phyloP scores from a whole-genome alignment of 2,113 vertebrate genomes.

The Triplophysa dalaica region DNA sequence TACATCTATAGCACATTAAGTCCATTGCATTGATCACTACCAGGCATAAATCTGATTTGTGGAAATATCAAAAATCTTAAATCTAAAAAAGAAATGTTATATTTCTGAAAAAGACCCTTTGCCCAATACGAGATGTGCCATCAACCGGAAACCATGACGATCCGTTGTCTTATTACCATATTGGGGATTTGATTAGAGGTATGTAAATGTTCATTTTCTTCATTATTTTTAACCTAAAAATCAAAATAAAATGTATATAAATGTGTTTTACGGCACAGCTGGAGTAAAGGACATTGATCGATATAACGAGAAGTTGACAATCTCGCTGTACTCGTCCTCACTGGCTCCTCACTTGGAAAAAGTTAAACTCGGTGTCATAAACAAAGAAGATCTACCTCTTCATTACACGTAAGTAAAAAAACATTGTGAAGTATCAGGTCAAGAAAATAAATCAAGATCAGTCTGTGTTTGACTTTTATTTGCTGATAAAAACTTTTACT shows the following conservation, averaged over 20 bases:
- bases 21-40: too few species aligned
- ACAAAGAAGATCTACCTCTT: slow-evolving; percentile 86
- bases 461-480: neutral
- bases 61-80: too few species aligned
- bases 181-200: slow-evolving; percentile 93
- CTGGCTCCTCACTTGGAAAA: slow-evolving; percentile 76
- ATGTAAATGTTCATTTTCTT: neutral
- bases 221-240: neutral
- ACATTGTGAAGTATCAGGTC: neutral
- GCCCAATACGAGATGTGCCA: slow-evolving; percentile 92
- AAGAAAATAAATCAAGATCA: neutral
- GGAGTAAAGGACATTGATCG: slow-evolving; percentile 94
- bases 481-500: neutral
- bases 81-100: neutral
- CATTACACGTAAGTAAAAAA: slow-evolving; percentile 82
- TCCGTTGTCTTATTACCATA: slow-evolving; percentile 93
- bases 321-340: slow-evolving; percentile 84
- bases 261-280: slow-evolving; percentile 69
- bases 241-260: neutral
- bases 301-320: slow-evolving; percentile 89
- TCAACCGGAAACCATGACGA: slow-evolving; percentile 93
- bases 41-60: too few species aligned
- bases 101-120: slow-evolving; percentile 66
- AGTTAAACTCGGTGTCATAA: slow-evolving; percentile 88
- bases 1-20: too few species aligned